Percentiles rank a stretch among this genome's conserved stretches.
phyloP scores from a whole-genome alignment of 2,797 vertebrate genomes.

The Erethizon dorsatum region DNA sequence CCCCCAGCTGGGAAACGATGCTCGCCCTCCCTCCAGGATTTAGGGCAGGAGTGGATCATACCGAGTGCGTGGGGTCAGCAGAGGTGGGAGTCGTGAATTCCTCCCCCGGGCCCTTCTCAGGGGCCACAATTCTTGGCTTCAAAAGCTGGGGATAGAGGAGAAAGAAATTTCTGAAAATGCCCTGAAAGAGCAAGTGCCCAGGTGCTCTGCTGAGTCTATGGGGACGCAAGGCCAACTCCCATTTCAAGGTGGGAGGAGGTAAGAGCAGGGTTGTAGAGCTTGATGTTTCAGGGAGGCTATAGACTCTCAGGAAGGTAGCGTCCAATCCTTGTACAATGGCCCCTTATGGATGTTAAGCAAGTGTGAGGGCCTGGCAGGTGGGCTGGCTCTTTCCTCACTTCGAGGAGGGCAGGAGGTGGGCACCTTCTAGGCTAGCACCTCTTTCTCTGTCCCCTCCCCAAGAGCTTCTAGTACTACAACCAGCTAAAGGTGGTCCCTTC shows the following conservation, averaged over 20 bases:
- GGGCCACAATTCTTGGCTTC: background rate
- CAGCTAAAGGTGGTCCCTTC: background rate
- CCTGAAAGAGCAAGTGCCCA: background rate
- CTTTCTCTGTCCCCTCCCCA: background rate
- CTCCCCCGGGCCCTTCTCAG: background rate
- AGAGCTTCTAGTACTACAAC: background rate
- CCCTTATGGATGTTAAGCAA: background rate
- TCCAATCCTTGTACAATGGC: background rate
- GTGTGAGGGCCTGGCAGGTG: background rate
- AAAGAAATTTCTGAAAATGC: slow-evolving; percentile 37
- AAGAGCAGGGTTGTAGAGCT: background rate
- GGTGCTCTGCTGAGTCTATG: background rate
- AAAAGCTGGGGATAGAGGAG: background rate
- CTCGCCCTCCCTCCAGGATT: fast-evolving
- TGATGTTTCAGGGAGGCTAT: background rate
- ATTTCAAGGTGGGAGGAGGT: background rate
- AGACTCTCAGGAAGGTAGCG: background rate
- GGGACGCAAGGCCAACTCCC: background rate
- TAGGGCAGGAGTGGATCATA: background rate
- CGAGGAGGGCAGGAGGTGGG: background rate
- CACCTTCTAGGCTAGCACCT: background rate
- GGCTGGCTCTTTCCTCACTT: background rate
- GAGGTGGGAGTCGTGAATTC: background rate
- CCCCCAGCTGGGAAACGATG: background rate
- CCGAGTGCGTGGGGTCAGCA: too few species aligned